Conservation (phyloP, 2,113 vertebrate species). For the Phrynosoma blainvillii region DNA sequence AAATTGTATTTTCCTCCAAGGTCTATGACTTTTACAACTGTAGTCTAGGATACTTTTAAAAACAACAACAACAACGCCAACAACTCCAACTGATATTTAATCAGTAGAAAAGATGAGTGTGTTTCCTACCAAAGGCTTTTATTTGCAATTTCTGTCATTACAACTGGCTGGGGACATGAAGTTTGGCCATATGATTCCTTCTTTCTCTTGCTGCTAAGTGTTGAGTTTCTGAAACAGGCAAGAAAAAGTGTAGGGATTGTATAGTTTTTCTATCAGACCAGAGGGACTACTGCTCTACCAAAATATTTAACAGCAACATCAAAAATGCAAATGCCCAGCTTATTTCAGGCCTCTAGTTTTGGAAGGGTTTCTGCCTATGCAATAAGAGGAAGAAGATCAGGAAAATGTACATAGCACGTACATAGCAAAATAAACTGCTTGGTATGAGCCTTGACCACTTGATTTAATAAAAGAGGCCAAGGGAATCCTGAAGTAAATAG, state of each 20-base stretch:
- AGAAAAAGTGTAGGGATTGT: not conserved
- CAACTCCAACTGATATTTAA: not conserved
- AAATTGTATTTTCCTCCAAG: constrained; percentile 33
- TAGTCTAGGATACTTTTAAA: not conserved
- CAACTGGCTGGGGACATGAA: not conserved
- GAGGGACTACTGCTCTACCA: not conserved
- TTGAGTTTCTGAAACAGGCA: not conserved
- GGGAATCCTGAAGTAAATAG: not conserved
- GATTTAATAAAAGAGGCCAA: not conserved
- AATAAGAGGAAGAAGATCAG: not conserved
- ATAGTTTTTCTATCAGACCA: not conserved
- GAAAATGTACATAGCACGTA: not conserved
- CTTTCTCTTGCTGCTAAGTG: not conserved
- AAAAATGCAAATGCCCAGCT: not conserved
- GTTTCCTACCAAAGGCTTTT: not conserved
- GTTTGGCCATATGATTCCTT: not conserved
- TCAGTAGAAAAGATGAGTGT: not conserved
- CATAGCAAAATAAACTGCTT: not conserved
- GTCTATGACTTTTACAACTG: not conserved
- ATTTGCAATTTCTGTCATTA: not conserved
- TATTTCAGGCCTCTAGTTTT: not conserved
- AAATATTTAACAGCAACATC: not conserved
- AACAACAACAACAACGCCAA: not conserved
- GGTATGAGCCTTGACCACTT: not conserved
- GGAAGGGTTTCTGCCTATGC: not conserved